Evolutionary conservation across 2,888 invertebrate species (phyloP), one percentile per base, ranked within the genome.

Genomic region (Strigamia transsilvanica): DNA sequence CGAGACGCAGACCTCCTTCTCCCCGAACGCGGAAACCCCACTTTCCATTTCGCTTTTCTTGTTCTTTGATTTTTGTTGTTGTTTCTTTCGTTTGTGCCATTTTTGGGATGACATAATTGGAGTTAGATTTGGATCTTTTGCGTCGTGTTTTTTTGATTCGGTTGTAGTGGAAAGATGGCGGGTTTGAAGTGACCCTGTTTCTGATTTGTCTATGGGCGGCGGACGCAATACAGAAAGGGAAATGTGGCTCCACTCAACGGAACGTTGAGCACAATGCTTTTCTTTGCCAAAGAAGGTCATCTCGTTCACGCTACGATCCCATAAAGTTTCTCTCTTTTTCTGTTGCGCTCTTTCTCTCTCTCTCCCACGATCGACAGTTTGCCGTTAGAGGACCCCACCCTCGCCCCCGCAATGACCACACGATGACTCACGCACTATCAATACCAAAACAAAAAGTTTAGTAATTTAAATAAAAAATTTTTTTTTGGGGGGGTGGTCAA

Each of bases 221-320:
- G 61, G 61, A 61, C 61, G 61, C 18, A 61, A 61, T 18, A 18
- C 18, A 61, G 61, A 61, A 61, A 61, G 61, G 61, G 61, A 61
- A 61, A 61, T 18, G 61, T 61, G 61, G 61, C 61, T 61, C 21
- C 61, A 61, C 61, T 61, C 61, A 18, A 15, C 21, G 61, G 61
- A 61, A 61, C 61, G 23, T 10, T 61, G 61, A 61, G 61, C 61
- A 61, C 61, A 61, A 61, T 61, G 61, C 21, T 61, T 61, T 61
- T 61, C 61, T 61, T 61, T 61, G 18, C 61, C 61, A 61, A 61
- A 61, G 61, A 61, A 61, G 61, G 61, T 61, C 61, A 61, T 61
- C 61, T 61, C 61, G 18, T 61, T 61, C 61, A 61, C 23, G 61
- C 61, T 61, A 61, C 61, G 61, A 61, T 61, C 61, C 61, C 61